phyloP scores from a whole-genome alignment of 2,113 vertebrate species.

The Leucosticte australis region DNA sequence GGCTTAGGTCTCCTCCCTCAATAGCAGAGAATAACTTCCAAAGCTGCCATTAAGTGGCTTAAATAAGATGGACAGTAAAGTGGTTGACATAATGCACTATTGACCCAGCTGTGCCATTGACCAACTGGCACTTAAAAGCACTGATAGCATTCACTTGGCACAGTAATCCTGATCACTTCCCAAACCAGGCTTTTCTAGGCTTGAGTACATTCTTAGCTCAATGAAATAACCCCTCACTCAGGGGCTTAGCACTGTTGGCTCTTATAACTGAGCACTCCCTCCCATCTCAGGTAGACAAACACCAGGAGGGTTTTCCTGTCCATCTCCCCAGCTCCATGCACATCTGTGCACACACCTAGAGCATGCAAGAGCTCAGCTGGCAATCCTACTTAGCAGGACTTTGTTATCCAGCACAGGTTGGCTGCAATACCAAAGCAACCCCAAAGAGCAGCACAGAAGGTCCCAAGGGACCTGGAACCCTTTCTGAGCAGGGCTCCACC shows the following conservation, averaged over 20 bases:
- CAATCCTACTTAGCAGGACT: background rate
- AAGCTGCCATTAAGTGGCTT: background rate
- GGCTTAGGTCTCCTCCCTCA: background rate
- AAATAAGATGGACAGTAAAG: background rate
- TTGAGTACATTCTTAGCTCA: background rate
- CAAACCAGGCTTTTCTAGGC: background rate
- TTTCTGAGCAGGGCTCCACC: background rate
- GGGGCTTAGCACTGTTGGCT: background rate
- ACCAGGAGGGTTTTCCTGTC: background rate
- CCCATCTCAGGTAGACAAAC: background rate
- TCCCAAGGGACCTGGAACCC: background rate
- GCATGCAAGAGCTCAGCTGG: background rate
- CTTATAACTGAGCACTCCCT: background rate
- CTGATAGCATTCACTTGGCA: background rate
- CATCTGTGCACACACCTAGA: fast-evolving
- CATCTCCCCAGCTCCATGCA: background rate
- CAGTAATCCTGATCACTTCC: background rate
- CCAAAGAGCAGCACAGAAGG: background rate
- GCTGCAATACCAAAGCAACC: background rate
- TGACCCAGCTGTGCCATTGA: background rate
- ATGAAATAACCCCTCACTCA: background rate
- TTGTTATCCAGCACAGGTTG: background rate
- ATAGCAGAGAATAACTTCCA: background rate
- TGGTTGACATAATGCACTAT: background rate
- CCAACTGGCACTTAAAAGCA: background rate